Evolutionary conservation across 64 coral and sea anemone species (phyloP).

Genomic region (Porites australiensis): DNA sequence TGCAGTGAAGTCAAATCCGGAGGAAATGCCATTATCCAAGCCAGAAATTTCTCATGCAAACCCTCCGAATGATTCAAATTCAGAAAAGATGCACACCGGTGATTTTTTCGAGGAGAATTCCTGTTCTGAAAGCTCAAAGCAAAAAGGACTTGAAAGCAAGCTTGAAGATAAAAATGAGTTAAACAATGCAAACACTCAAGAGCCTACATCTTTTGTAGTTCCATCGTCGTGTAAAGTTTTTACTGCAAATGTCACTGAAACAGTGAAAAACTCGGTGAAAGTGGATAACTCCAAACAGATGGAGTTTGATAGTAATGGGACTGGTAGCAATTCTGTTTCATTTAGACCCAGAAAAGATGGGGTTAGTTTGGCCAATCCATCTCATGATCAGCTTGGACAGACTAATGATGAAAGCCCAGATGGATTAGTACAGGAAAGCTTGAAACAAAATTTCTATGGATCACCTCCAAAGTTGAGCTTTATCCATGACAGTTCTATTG

Average conservation of each 20-base stretch:
- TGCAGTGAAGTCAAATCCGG: background rate
- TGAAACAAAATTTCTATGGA: background rate
- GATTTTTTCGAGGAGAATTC: background rate
- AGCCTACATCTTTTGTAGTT: slow-evolving; percentile 20
- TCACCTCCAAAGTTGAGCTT: slow-evolving; percentile 77
- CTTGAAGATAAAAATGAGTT: background rate
- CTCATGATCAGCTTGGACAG: background rate
- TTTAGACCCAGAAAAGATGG: background rate
- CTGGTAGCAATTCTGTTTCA: background rate
- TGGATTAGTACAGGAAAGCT: background rate
- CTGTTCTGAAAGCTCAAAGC: background rate
- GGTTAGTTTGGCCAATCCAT: background rate
- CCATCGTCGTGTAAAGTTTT: background rate
- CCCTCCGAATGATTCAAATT: background rate
- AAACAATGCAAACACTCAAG: background rate
- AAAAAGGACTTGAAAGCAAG: background rate
- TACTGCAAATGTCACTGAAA: background rate
- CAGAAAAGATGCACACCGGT: background rate
- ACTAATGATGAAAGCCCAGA: background rate
- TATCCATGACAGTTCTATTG: slow-evolving; percentile 90
- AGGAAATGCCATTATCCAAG: background rate
- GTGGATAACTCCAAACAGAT: background rate
- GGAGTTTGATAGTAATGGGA: background rate
- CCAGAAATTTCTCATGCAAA: background rate
- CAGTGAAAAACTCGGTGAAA: background rate